phyloP scores from a whole-genome alignment of 2,888 invertebrate genomes.

The Amitus sp. region DNA sequence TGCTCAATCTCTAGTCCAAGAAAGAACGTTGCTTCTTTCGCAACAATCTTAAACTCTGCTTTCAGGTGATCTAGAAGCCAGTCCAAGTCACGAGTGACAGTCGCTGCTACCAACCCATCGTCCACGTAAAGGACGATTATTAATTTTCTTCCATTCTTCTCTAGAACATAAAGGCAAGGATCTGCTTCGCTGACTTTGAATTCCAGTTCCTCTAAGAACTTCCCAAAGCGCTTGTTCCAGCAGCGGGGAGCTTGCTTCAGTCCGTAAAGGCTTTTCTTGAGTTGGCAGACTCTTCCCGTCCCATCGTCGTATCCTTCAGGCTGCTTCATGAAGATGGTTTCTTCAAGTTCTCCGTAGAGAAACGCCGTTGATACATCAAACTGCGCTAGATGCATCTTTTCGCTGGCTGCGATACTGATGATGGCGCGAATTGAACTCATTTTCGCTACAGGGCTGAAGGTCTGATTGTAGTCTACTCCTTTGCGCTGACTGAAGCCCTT shows the following conservation, averaged over 20 bases:
- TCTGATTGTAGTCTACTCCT: conserved; percentile 46
- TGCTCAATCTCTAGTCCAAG: conserved; percentile 25
- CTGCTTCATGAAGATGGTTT: conserved; percentile 44
- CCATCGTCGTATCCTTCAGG: conserved; percentile 42
- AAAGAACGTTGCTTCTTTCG: conserved; percentile 15
- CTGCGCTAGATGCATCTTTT: conserved; percentile 43
- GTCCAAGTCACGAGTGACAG: conserved; percentile 7
- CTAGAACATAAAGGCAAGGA: conserved; percentile 26
- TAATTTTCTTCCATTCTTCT: conserved; percentile 11
- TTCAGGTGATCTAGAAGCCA: conserved; percentile 12
- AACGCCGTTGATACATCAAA: conserved; percentile 46
- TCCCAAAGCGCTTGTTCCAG: conserved; percentile 40
- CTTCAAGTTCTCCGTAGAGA: conserved; percentile 42
- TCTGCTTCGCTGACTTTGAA: conserved; percentile 24
- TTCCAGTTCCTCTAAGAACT: conserved; percentile 14
- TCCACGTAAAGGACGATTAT: conserved; percentile 23
- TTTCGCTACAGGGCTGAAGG: conserved; percentile 49
- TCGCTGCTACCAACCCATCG: conserved; percentile 24
- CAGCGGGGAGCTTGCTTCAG: conserved; percentile 48
- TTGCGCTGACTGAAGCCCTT: conserved; percentile 47
- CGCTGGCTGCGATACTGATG: conserved; percentile 44
- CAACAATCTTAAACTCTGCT: conserved; percentile 22
- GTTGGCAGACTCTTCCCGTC: conserved; percentile 36
- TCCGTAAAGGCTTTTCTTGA: conserved; percentile 48
- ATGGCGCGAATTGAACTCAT: conserved; percentile 43